A percentile compares a stretch with the other conserved stretches of the same genome.
Conservation (phyloP, 2,113 vertebrate species). For the Natator depressus region DNA sequence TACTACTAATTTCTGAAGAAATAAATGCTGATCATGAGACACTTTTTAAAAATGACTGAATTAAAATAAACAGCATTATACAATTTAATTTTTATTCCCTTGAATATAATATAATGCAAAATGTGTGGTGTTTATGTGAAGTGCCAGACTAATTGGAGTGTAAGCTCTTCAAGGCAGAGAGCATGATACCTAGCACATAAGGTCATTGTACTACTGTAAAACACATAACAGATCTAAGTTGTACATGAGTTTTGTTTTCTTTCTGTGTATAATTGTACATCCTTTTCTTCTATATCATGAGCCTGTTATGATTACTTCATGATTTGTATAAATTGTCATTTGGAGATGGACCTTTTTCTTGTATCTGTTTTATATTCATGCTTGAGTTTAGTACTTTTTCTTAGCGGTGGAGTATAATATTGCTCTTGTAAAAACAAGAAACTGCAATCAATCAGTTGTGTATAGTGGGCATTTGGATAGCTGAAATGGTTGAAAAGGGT, state of each 20-base stretch:
- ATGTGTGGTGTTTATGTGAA: neutral
- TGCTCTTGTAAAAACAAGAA: neutral
- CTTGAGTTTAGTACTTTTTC: neutral
- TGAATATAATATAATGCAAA: accelerated
- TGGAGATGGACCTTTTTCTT: neutral
- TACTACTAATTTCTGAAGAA: neutral
- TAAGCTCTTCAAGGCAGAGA: neutral
- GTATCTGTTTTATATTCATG: neutral
- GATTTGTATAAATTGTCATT: neutral
- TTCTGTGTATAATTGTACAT: neutral
- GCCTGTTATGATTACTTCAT: neutral
- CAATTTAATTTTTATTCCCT: neutral
- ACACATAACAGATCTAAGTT: neutral
- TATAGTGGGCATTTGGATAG: neutral
- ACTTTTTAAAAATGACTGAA: neutral
- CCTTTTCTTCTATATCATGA: neutral
- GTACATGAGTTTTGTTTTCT: neutral
- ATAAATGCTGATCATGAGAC: neutral
- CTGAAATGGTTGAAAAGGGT: neutral
- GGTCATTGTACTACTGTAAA: neutral
- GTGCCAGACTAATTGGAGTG: neutral
- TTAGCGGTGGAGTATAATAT: neutral
- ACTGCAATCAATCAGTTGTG: neutral
- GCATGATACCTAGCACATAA: neutral
- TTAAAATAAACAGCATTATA: neutral